phyloP scores from a whole-genome alignment of 2,797 vertebrate genomes.

The Geotrypetes seraphini region DNA sequence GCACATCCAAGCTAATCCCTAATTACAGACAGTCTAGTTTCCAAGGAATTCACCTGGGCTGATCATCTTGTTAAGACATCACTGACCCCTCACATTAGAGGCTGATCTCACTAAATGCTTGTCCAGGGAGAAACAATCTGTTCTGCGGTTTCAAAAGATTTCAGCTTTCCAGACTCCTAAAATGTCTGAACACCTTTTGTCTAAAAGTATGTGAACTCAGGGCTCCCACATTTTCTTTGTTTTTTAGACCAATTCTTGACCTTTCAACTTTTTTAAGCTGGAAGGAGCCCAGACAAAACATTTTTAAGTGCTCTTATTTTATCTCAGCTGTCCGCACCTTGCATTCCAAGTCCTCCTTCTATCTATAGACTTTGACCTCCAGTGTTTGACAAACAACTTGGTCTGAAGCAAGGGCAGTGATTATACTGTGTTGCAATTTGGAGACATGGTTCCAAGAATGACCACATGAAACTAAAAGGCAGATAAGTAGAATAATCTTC shows the following conservation, averaged over 20 bases:
- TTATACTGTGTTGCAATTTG: slow-evolving; percentile 36
- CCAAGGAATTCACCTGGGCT: no score
- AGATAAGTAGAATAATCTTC: slow-evolving; percentile 20
- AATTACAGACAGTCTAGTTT: background rate
- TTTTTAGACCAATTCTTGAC: slow-evolving; percentile 19
- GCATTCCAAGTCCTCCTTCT: slow-evolving; percentile 39
- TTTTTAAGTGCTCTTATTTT: slow-evolving; percentile 37
- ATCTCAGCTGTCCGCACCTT: slow-evolving; percentile 53
- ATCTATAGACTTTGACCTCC: slow-evolving; percentile 56
- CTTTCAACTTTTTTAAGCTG: slow-evolving; percentile 26
- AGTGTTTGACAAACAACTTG: slow-evolving; percentile 50
- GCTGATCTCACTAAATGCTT: background rate
- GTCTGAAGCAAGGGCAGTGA: slow-evolving; percentile 45
- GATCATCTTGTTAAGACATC: background rate
- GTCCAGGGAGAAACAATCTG: background rate
- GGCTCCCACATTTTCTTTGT: background rate
- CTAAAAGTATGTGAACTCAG: background rate
- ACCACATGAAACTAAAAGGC: slow-evolving; percentile 24
- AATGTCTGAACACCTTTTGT: slow-evolving; percentile 1
- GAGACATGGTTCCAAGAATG: slow-evolving; percentile 20
- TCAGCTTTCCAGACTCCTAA: background rate
- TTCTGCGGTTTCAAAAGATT: slow-evolving; percentile 7
- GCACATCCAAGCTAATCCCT: background rate
- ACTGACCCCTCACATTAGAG: rapidly evolving
- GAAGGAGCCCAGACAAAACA: slow-evolving; percentile 12